phyloP scores from a whole-genome alignment of 30 jellyfish, hydroid and myxozoan species.

The Hydractinia echinata region DNA sequence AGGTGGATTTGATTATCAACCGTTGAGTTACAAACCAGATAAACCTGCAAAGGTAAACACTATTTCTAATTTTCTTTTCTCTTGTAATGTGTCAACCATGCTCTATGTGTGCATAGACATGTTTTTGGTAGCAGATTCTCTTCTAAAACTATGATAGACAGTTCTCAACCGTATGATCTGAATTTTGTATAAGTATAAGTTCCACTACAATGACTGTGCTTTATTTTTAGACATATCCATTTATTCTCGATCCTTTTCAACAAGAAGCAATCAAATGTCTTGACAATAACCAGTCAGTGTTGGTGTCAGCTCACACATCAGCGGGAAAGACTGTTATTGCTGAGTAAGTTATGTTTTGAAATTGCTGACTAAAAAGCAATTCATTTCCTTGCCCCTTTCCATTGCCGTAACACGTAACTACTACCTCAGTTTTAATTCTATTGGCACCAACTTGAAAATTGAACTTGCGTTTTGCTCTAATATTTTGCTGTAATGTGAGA shows the following conservation, averaged over 20 bases:
- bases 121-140: not conserved
- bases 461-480: too few relatives aligned
- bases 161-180: not conserved
- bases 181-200: not conserved
- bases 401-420: too few relatives aligned
- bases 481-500: too few relatives aligned
- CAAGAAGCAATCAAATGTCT: slow-evolving; percentile 93
- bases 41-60: slow-evolving; percentile 91
- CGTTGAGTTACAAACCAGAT: slow-evolving; percentile 51
- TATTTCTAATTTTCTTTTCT: not conserved
- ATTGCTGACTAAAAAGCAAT: not conserved
- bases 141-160: not conserved
- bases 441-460: too few relatives aligned
- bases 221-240: slow-evolving; percentile 81
- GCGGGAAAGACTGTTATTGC: slow-evolving; percentile 99
- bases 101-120: slow-evolving; percentile 5
- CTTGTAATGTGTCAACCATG: not conserved
- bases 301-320: slow-evolving; percentile 99
- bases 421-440: too few relatives aligned
- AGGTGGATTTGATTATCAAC: slow-evolving; percentile 72
- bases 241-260: slow-evolving; percentile 97
- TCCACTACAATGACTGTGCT: not conserved
- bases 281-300: slow-evolving; percentile 83
- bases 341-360: slow-evolving; percentile 57
- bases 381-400: not conserved